Conservation (phyloP, 2,113 vertebrate species). For the Takifugu bimaculatus region DNA sequence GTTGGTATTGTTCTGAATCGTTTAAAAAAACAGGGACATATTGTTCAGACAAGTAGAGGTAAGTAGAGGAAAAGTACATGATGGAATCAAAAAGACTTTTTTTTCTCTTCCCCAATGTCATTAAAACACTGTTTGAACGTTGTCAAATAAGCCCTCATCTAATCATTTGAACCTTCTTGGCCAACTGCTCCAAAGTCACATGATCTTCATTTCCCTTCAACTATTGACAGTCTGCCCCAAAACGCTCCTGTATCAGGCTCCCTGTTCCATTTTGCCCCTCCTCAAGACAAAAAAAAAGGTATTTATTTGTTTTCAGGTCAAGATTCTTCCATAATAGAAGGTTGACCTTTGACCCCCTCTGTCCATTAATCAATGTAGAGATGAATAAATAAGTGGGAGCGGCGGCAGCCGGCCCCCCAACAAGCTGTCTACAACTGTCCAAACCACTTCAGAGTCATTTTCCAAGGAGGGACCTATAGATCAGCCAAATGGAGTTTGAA, state of each 20-base stretch:
- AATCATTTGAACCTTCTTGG: slow-evolving; percentile 10
- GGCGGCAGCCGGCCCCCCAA: slow-evolving; percentile 72
- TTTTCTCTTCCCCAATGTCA: too few species aligned
- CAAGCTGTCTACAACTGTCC: slow-evolving; percentile 76
- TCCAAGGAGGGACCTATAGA: slow-evolving; percentile 55
- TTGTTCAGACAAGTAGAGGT: too few species aligned
- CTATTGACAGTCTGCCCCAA: slow-evolving; percentile 30
- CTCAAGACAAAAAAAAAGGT: slow-evolving; percentile 14
- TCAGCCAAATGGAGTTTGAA: slow-evolving; percentile 77
- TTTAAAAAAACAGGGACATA: too few species aligned
- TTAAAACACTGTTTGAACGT: slow-evolving; percentile 1
- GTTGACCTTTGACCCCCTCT: slow-evolving; percentile 65
- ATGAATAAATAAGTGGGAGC: slow-evolving; percentile 70
- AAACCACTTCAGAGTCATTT: slow-evolving; percentile 72
- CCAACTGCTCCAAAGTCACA: slow-evolving; percentile 24
- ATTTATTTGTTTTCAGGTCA: slow-evolving; percentile 71
- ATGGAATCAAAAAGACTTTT: too few species aligned
- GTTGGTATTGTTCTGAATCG: too few species aligned
- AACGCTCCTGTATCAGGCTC: slow-evolving; percentile 34
- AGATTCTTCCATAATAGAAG: slow-evolving; percentile 60
- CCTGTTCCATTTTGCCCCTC: background rate
- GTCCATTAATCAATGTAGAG: slow-evolving; percentile 73
- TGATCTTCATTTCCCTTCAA: slow-evolving; percentile 6
- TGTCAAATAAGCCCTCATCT: slow-evolving; percentile 18
- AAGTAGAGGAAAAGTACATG: too few species aligned